Evolutionary conservation across 2,113 vertebrate genomes (phyloP).

Genomic region (Perca flavescens): DNA sequence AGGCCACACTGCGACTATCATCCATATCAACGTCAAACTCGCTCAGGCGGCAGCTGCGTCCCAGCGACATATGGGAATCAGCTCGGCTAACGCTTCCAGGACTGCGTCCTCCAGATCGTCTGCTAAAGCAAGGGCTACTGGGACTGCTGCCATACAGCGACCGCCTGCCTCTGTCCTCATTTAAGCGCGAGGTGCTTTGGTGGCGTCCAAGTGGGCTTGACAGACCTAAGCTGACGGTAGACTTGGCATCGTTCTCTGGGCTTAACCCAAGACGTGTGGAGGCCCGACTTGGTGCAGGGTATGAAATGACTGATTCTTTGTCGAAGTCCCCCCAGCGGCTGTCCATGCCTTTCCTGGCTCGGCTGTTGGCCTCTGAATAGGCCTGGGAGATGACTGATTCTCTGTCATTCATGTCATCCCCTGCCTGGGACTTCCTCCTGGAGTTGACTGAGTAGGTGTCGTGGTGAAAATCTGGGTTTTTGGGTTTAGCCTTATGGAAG

Average conservation of each 20-base stretch:
- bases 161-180: slow-evolving; percentile 66
- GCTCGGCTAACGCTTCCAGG: slow-evolving; percentile 83
- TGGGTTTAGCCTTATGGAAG: slow-evolving; percentile 79
- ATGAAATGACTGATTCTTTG: slow-evolving; percentile 83
- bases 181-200: slow-evolving; percentile 82
- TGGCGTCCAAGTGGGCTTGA: slow-evolving; percentile 83
- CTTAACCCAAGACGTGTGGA: slow-evolving; percentile 84
- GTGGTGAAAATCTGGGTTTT: slow-evolving; percentile 60
- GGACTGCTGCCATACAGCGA: slow-evolving; percentile 56
- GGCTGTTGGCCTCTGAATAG: slow-evolving; percentile 85
- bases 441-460: slow-evolving; percentile 75
- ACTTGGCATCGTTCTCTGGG: slow-evolving; percentile 84
- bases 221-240: slow-evolving; percentile 85
- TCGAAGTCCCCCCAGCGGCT: slow-evolving; percentile 90
- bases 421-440: slow-evolving; percentile 75
- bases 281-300: slow-evolving; percentile 83
- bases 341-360: slow-evolving; percentile 85
- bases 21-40: slow-evolving; percentile 87
- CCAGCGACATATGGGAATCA: slow-evolving; percentile 85
- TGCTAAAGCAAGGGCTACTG: slow-evolving; percentile 81
- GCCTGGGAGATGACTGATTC: slow-evolving; percentile 86
- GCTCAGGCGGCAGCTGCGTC: slow-evolving; percentile 86
- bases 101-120: slow-evolving; percentile 79
- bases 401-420: slow-evolving; percentile 75
- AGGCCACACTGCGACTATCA: slow-evolving; percentile 80